Base-by-base conservation (phyloP, 2,113 vertebrate species). In the Saiga tatarica region DNA sequence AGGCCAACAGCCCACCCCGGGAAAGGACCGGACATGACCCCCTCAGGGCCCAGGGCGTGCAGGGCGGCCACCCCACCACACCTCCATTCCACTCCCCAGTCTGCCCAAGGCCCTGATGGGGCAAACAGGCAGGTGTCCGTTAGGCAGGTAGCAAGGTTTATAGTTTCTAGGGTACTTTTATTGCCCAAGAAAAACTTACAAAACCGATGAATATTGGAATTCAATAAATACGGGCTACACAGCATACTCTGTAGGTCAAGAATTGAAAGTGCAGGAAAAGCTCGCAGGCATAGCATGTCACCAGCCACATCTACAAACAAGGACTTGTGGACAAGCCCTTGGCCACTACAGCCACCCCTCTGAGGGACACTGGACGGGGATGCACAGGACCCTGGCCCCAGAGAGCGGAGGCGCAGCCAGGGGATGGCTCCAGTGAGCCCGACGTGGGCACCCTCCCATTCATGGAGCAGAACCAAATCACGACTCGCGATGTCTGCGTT, bases 391-490 rank as follows among this genome's bases (percentile, higher is more conserved):
- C 64, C 64, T 36, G 64, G 33, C 2, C 64, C n/a, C 64, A 36
- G 64, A 36, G 64, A 11, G 64, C 9, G n/a, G n/a, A 71, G 64
- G 17, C 21, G 17, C 64, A 71, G 64, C 2, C 64, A 21, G 10
- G 17, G 64, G 21, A 11, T 21, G 64, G 19, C 2, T 71, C 64
- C n/a, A 36, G 1, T 10, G 64, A 36, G 33, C 64, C 33, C n/a
- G 64, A 36, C 4, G 2, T 17, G 2, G 11, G n/a, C 64, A 2
- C 5, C 64, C 21, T 9, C n/a, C 33, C n/a, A 1, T 1, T 11
- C 64, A 11, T 0, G 36, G n/a, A 36, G 0, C n/a, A 11, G n/a
- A 1, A 3, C 64, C 21, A 36, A 1, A 11, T 2, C 17, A 5
- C 11, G 5, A 5, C 64, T 21, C 6, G 6, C 2, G n/a, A 4